Base-by-base conservation (phyloP, 2,113 vertebrate genomes). In the Pangasianodon hypophthalmus region DNA sequence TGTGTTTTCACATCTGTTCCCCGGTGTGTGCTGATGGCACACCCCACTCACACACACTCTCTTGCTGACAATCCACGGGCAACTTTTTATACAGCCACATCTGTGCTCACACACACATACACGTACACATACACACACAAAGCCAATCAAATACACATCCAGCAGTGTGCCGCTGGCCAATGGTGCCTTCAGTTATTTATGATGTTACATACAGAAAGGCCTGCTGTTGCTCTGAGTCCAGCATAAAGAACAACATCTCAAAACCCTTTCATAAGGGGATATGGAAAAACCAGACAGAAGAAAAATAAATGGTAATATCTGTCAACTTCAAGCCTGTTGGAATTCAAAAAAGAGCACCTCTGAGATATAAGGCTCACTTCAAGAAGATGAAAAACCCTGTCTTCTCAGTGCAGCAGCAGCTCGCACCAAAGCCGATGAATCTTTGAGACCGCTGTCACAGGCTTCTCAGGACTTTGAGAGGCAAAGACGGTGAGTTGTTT, bases 281-380 rank as follows among this genome's bases (percentile, higher is more conserved):
- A 62, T 56, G 69, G 69, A 85, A 44, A 52, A 50, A 37, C 1
- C 8, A 32, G 87, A 87, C 41, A 52, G 87, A 85, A 21, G n/a
- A 75, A 69, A 91, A 83, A 91, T 82, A 87, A 75, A 87, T 89
- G 87, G 64, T 80, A 71, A 87, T 87, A 80, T 90, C 60, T 88
- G 90, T 85, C 90, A 91, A 67, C 82, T 87, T 85, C 88, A 60
- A 21, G 81, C 19, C 69, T 81, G 81, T 73, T 64, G 6, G 84
- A 89, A 87, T 77, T 48, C 71, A 60, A 84, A 87, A 89, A 60
- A 64, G 9, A 19, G 46, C 75, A 29, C 60, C 77, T 84, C 21
- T 79, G 52, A 56, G 84, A 64, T 56, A 81, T 32, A 84, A 86
- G 80, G 50, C 19, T 64, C 9, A 24, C 64, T 89, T 91, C 64